Conservation (phyloP, 2,888 invertebrate species). For the Andrena praecox region DNA sequence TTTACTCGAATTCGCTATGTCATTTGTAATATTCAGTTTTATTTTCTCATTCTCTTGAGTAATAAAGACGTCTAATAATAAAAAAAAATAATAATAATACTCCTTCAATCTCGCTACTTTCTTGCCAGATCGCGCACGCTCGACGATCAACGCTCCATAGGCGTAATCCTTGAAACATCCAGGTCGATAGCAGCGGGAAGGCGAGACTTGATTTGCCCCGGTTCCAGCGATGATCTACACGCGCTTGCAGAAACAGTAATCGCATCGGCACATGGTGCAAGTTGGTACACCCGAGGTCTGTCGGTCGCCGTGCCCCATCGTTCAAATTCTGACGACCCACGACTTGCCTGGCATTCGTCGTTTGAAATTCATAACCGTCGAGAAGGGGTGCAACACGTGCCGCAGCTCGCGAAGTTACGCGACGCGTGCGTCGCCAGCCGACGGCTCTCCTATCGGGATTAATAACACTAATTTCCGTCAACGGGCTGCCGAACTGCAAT, state of each 20-base stretch:
- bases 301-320: slow-evolving; percentile 5
- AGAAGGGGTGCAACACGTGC: slow-evolving; percentile 31
- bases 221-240: background rate
- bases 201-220: background rate
- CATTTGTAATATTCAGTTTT: too few species aligned
- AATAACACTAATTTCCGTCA: slow-evolving; percentile 74
- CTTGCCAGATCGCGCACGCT: background rate
- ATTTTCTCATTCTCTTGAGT: too few species aligned
- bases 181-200: background rate
- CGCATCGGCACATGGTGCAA: slow-evolving; percentile 18
- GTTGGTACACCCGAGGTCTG: background rate
- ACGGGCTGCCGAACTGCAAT: slow-evolving; percentile 63
- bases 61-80: too few species aligned
- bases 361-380: slow-evolving; percentile 42
- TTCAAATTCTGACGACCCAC: slow-evolving; percentile 20
- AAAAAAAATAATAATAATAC: too few species aligned
- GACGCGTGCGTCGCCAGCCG: slow-evolving; percentile 29
- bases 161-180: slow-evolving; percentile 8
- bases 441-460: slow-evolving; percentile 59
- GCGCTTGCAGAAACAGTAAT: background rate
- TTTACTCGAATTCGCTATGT: too few species aligned
- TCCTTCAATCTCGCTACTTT: background rate
- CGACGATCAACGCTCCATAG: background rate
- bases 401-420: slow-evolving; percentile 44
- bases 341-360: background rate